Evolutionary conservation across 2,888 invertebrate genomes (phyloP), one percentile per base, ranked within the genome.

Genomic region (Drosophila acutilabella): DNA sequence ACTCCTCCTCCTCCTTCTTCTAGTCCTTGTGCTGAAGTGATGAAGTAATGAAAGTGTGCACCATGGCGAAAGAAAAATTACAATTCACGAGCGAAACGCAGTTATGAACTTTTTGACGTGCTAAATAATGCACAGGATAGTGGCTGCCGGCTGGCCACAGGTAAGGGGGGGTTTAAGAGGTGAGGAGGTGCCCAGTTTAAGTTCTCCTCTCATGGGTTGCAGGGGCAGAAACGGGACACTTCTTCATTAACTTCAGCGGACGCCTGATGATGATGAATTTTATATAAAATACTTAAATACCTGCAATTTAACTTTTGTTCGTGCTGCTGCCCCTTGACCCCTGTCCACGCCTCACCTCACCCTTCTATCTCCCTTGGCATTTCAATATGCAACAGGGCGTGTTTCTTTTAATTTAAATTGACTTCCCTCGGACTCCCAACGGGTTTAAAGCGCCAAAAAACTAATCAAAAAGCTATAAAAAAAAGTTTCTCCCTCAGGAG

Each of bases 251-350:
- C 75, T 87, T 58, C 53, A 58, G 59, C 70, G 77, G 42, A 59
- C 60, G 74, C 74, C 74, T 83, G 87, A 83, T 86, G 87, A 83
- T 83, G 83, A 83, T 87, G 83, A 83, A 83, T 83, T 83, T 83
- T 84, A 84, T 84, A 90, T 90, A 89, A 90, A 90, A 90, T 83
- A 76, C 89, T 90, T 90, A 90, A 90, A 90, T 90, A 90, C 90
- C 90, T 84, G 89, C 88, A 89, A 90, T 90, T 90, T 89, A 90
- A 90, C 90, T 89, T 89, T 81, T 86, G 73, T 67, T 69, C 38
- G 13, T 16, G 30, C 50, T 38, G 8, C 42, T 14, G 13, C 36
- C 18, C 16, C 26, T 14, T 36, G 13, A 18, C 40, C 26, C 23
- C 23, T 20, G 1, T 18, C 11, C 50, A 30, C 1, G 13, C 36